A percentile compares a stretch with the other conserved stretches of the same genome.
phyloP scores from a whole-genome alignment of 2,113 vertebrate species.

The Nerophis lumbriciformis region DNA sequence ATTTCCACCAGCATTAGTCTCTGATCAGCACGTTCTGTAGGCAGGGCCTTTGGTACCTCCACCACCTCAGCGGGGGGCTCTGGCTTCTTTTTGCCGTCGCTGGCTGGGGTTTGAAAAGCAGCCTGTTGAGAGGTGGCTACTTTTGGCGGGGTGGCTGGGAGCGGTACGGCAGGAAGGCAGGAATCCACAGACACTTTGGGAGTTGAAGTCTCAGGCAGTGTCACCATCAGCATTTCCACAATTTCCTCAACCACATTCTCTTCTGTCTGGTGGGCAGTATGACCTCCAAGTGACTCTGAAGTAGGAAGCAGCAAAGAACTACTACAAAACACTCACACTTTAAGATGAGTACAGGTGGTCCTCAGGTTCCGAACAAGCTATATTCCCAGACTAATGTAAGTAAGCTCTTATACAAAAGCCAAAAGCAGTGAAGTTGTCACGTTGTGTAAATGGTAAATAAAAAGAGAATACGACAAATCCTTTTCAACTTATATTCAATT shows the following conservation, averaged over 20 bases:
- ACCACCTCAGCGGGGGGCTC: slow-evolving; percentile 69
- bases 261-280: slow-evolving; percentile 45
- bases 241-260: slow-evolving; percentile 61
- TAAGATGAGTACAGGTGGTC: neutral
- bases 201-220: slow-evolving; percentile 49
- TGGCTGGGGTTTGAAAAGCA: slow-evolving; percentile 40
- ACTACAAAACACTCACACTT: neutral
- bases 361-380: too few species aligned
- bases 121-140: slow-evolving; percentile 30
- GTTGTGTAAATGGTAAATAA: too few species aligned
- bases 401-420: too few species aligned
- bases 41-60: slow-evolving; percentile 81
- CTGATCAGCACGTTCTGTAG: slow-evolving; percentile 78
- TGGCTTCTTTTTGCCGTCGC: slow-evolving; percentile 75
- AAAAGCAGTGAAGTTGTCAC: too few species aligned
- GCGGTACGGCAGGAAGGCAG: slow-evolving; percentile 39
- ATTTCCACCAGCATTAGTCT: slow-evolving; percentile 84
- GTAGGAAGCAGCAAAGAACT: neutral
- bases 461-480: too few species aligned
- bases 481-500: too few species aligned
- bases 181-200: slow-evolving; percentile 56
- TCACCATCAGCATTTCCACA: slow-evolving; percentile 63
- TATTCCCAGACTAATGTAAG: too few species aligned
- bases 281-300: slow-evolving; percentile 44
- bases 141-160: slow-evolving; percentile 60